phyloP scores from a whole-genome alignment of 2,113 vertebrate species.

The Zingel zingel region DNA sequence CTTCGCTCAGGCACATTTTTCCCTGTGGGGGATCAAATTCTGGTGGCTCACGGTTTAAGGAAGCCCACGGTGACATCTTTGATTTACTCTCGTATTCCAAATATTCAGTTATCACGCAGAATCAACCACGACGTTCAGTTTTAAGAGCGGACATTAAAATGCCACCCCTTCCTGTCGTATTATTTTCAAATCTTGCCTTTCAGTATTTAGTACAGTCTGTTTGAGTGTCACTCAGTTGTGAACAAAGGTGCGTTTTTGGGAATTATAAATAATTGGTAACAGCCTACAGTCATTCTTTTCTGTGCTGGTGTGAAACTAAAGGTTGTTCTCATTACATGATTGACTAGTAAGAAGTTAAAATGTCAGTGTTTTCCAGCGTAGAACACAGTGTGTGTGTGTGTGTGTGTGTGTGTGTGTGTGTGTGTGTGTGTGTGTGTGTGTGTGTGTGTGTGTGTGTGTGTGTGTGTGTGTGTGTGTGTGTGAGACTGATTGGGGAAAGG shows the following conservation, averaged over 20 bases:
- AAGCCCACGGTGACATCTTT: background rate
- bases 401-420: too few relatives aligned
- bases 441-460: too few relatives aligned
- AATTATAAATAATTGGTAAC: constrained; percentile 27
- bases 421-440: too few relatives aligned
- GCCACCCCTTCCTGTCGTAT: background rate
- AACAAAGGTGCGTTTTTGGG: background rate
- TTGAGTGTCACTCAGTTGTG: constrained; percentile 5
- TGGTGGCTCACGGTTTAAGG: background rate
- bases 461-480: background rate
- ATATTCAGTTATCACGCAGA: background rate
- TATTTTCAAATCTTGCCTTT: background rate
- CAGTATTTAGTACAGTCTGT: background rate
- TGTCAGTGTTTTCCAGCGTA: background rate
- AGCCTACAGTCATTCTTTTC: background rate
- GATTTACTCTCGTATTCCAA: background rate
- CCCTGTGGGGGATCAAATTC: background rate
- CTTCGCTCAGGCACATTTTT: background rate
- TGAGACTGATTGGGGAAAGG: constrained; percentile 3
- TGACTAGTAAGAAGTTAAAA: background rate
- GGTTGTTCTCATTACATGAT: constrained; percentile 8
- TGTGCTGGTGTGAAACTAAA: constrained; percentile 19
- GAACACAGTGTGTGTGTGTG: background rate
- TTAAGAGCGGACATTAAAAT: background rate
- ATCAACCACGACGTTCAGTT: background rate